phyloP scores from a whole-genome alignment of 2,113 vertebrate genomes.

The Ammodytes marinus region DNA sequence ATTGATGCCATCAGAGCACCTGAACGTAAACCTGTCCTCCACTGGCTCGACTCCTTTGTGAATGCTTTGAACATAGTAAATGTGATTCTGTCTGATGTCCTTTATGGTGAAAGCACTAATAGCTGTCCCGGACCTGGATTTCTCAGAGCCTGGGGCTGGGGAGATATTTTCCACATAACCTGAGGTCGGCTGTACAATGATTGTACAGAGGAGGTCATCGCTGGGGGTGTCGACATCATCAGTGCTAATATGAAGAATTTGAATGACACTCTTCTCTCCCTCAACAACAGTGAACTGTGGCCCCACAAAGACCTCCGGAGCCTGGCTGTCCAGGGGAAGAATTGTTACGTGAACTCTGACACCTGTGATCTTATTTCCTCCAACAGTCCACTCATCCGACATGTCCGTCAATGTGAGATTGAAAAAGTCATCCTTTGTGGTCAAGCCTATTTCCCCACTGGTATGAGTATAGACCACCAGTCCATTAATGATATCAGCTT shows the following conservation, averaged over 20 bases:
- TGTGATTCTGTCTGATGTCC: slow-evolving; percentile 90
- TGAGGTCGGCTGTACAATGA: slow-evolving; percentile 91
- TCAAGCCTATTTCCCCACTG: slow-evolving; percentile 91
- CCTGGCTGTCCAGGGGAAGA: slow-evolving; percentile 93
- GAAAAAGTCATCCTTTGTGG: slow-evolving; percentile 90
- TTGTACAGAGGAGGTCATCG: slow-evolving; percentile 94
- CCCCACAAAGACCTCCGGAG: slow-evolving; percentile 89
- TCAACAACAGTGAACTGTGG: slow-evolving; percentile 88
- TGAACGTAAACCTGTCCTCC: slow-evolving; percentile 94
- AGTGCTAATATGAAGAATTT: slow-evolving; percentile 86
- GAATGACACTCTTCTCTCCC: slow-evolving; percentile 89
- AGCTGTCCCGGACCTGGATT: slow-evolving; percentile 92
- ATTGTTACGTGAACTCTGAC: slow-evolving; percentile 93
- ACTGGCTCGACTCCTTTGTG: slow-evolving; percentile 93
- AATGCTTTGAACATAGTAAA: slow-evolving; percentile 96
- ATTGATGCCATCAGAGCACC: slow-evolving; percentile 96
- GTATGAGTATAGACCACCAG: slow-evolving; percentile 92
- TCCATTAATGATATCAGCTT: slow-evolving; percentile 93
- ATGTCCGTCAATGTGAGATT: slow-evolving; percentile 93
- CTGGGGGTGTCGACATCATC: slow-evolving; percentile 89
- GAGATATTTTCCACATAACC: slow-evolving; percentile 97
- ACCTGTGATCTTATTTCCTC: slow-evolving; percentile 88
- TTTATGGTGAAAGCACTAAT: slow-evolving; percentile 95
- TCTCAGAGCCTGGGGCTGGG: slow-evolving; percentile 95
- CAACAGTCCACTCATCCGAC: slow-evolving; percentile 92